phyloP scores from a whole-genome alignment of 2,888 invertebrate genomes.

The Apamea monoglypha region DNA sequence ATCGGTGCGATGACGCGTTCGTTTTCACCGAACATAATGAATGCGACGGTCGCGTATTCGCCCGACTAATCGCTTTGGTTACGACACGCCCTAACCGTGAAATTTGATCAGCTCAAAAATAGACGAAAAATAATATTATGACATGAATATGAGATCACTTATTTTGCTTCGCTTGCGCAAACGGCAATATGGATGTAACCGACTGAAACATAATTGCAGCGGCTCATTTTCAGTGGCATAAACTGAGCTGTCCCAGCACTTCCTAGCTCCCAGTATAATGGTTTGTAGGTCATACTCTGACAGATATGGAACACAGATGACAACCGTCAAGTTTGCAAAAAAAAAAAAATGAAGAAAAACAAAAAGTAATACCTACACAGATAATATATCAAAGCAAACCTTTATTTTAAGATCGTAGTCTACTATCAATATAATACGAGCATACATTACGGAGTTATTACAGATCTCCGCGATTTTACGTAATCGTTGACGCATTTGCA shows the following conservation, averaged over 20 bases:
- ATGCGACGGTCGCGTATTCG: too few species aligned
- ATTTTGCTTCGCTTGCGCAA: not conserved
- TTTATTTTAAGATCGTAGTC: conserved; percentile 30
- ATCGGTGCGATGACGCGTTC: not conserved
- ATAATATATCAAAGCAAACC: not conserved
- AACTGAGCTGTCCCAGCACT: not conserved
- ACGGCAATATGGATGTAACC: too few species aligned
- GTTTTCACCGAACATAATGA: not conserved
- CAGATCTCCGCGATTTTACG: conserved; percentile 48
- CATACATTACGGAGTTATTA: conserved; percentile 39
- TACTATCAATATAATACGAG: conserved; percentile 9
- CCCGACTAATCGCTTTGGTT: not conserved
- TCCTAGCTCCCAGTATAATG: not conserved
- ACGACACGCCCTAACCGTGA: not conserved
- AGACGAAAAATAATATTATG: not conserved
- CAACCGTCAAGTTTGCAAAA: not conserved
- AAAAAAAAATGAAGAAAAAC: not conserved
- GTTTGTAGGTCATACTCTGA: not conserved
- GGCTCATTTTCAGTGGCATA: not conserved
- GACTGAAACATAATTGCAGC: not conserved
- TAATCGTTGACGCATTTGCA: conserved; percentile 56
- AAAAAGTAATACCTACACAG: not conserved
- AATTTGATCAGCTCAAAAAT: not conserved
- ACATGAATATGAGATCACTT: not conserved
- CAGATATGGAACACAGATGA: not conserved